Evolutionary conservation across 2,113 vertebrate species (phyloP).

Genomic region (Coregonus clupeaformis): DNA sequence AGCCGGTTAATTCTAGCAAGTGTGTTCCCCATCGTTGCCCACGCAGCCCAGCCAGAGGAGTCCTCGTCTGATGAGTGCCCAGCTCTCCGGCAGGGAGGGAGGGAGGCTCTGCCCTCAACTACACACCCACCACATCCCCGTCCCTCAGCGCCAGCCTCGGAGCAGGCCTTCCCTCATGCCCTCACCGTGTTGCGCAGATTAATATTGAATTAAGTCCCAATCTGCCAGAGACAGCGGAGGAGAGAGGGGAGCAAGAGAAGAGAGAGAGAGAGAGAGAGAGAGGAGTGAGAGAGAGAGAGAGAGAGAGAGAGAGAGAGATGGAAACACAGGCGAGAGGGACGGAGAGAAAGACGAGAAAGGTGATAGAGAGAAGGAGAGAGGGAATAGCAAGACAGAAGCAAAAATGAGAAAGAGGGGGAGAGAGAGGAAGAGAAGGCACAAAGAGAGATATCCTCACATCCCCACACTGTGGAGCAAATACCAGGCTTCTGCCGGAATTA

Average conservation of each 20-base stretch:
- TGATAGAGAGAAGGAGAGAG: too few relatives aligned
- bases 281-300: neutral
- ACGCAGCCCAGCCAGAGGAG: conserved; percentile 58
- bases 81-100: neutral
- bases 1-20: conserved; percentile 31
- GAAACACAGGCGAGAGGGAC: neutral
- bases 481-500: conserved; percentile 56
- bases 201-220: conserved; percentile 72
- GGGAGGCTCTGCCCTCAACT: conserved; percentile 61
- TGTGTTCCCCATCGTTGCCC: conserved; percentile 52
- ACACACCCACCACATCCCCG: conserved; percentile 44
- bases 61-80: conserved; percentile 58
- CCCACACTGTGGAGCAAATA: conserved; percentile 43
- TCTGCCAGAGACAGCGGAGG: conserved; percentile 38
- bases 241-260: conserved; percentile 24
- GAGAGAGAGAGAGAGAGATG: neutral
- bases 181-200: conserved; percentile 44
- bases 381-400: too few relatives aligned
- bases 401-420: neutral
- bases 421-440: conserved; percentile 14
- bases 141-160: neutral
- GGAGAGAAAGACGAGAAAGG: neutral
- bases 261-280: conserved; percentile 18
- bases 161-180: conserved; percentile 22
- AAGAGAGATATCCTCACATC: conserved; percentile 64